A percentile compares a stretch with the other conserved stretches of the same genome.
Evolutionary conservation across 2,888 invertebrate species (phyloP).

Genomic region (Byasa hedistus): DNA sequence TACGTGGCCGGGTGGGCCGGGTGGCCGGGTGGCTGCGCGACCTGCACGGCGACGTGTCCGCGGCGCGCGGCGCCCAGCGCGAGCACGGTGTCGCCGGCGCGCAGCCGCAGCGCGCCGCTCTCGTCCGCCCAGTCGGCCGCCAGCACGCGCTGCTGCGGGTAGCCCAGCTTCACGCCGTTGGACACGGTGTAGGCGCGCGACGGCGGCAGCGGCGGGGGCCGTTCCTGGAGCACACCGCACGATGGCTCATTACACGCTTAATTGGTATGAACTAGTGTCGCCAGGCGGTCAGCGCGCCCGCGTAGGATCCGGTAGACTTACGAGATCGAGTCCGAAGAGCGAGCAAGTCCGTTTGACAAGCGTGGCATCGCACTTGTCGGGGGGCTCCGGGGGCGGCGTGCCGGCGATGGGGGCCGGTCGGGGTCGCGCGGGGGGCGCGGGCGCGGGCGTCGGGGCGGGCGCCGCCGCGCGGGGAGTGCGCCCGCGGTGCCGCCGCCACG

Average conservation of each 20-base stretch:
- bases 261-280: background rate
- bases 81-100: constrained; percentile 92
- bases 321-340: constrained; percentile 93
- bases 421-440: constrained; percentile 81
- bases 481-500: constrained; percentile 90
- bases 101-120: constrained; percentile 66
- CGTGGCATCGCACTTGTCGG: constrained; percentile 92
- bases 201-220: constrained; percentile 95
- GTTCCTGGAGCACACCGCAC: constrained; percentile 82
- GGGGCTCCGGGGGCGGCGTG: constrained; percentile 91
- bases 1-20: too few species aligned
- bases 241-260: background rate
- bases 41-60: constrained; percentile 92
- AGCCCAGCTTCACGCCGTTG: constrained; percentile 93
- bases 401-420: constrained; percentile 94
- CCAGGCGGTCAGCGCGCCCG: too few species aligned
- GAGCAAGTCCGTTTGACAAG: constrained; percentile 95
- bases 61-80: constrained; percentile 93
- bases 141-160: constrained; percentile 95
- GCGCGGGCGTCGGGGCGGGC: constrained; percentile 33
- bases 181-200: constrained; percentile 94
- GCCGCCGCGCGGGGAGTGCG: constrained; percentile 58
- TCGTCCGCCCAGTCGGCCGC: constrained; percentile 87
- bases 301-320: too few species aligned
- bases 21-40: too few species aligned